Percentiles rank a stretch among this genome's conserved stretches.
phyloP scores from a whole-genome alignment of 2,797 vertebrate species.

The Gadopsis bispinosus region DNA sequence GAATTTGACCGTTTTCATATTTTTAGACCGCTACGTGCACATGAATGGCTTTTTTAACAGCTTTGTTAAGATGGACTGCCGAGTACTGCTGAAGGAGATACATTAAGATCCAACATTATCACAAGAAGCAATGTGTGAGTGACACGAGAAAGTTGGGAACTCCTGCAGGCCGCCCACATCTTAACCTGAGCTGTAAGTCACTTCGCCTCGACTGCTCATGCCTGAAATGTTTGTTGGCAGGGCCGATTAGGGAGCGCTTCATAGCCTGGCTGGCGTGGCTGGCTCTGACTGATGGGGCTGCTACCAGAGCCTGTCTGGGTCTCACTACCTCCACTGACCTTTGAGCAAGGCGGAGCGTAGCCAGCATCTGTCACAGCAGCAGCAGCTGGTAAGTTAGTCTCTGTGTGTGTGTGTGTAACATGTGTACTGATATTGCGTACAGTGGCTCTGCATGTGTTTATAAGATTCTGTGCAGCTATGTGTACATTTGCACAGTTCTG shows the following conservation, averaged over 20 bases:
- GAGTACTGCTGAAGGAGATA: background rate
- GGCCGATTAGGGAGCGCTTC: constrained; percentile 13
- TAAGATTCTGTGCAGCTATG: background rate
- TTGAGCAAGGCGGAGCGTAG: constrained; percentile 29
- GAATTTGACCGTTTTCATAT: background rate
- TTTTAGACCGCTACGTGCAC: background rate
- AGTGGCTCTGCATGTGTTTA: background rate
- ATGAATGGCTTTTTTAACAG: background rate
- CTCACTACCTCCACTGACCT: constrained; percentile 49
- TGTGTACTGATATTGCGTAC: background rate
- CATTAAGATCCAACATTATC: background rate
- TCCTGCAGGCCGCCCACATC: background rate
- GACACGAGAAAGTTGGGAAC: background rate
- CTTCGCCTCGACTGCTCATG: constrained; percentile 33
- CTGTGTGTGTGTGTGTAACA: background rate
- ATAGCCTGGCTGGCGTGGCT: constrained; percentile 10
- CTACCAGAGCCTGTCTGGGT: constrained; percentile 28
- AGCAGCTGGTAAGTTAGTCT: background rate
- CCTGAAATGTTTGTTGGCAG: constrained; percentile 38
- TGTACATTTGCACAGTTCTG: too few relatives aligned
- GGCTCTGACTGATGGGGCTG: constrained; percentile 26
- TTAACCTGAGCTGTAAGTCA: constrained; percentile 17
- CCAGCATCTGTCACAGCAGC: constrained; percentile 35
- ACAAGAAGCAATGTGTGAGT: background rate
- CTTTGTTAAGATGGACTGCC: background rate